A percentile compares a stretch with the other conserved stretches of the same genome.
Evolutionary conservation across 2,113 vertebrate genomes (phyloP).

Genomic region (Anas platyrhynchos): DNA sequence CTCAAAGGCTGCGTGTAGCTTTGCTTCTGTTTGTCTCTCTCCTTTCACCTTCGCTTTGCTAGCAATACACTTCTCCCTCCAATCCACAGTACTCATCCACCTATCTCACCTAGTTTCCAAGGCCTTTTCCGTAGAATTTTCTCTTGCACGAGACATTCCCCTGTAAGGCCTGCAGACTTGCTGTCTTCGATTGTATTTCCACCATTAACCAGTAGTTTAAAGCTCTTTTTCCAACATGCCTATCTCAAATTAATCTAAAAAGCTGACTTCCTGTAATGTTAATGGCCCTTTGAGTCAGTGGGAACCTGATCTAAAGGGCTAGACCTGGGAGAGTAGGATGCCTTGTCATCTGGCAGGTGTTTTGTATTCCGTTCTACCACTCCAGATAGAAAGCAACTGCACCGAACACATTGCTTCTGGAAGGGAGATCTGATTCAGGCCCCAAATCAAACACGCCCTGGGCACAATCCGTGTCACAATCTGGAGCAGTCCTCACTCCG

Average conservation of each 20-base stretch:
- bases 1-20: neutral
- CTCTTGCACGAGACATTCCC: neutral
- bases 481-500: accelerated
- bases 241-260: neutral
- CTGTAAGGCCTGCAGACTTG: neutral
- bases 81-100: neutral
- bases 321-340: neutral
- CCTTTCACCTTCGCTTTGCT: neutral
- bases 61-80: neutral
- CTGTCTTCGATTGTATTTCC: neutral
- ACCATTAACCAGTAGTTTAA: neutral
- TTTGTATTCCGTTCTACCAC: neutral
- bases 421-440: neutral
- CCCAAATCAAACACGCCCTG: neutral
- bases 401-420: neutral
- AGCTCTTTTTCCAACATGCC: neutral
- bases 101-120: neutral
- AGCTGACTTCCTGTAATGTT: neutral
- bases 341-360: neutral
- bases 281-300: neutral
- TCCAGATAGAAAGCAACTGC: neutral
- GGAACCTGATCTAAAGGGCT: neutral
- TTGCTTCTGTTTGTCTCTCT: neutral
- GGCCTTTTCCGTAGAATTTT: neutral
- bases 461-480: accelerated